Percentiles rank a stretch among this genome's conserved stretches.
Evolutionary conservation across 1,140 invertebrate species (phyloP).

Genomic region (Muscidifurax raptorellus): DNA sequence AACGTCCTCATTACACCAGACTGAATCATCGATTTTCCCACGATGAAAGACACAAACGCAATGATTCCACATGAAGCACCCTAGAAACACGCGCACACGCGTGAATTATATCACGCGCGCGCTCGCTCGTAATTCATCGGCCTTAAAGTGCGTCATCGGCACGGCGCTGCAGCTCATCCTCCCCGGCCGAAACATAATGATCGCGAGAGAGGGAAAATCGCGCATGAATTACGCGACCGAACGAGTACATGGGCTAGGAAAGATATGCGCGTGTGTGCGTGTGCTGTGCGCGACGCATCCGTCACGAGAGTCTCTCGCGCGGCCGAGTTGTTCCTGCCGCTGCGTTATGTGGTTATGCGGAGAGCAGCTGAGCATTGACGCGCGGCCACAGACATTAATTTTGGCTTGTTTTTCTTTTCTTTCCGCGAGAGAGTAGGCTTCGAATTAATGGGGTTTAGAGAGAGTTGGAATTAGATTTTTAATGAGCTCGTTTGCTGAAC

Average conservation of each 20-base stretch:
- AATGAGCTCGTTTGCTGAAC: not conserved
- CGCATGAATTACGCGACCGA: constrained; percentile 46
- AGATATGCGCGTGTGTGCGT: too few species aligned
- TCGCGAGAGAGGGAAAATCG: constrained; percentile 22
- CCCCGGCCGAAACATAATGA: constrained; percentile 18
- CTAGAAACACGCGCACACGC: not conserved
- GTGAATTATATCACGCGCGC: constrained; percentile 16
- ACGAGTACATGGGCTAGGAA: not conserved
- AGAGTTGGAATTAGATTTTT: not conserved
- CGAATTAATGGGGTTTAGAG: not conserved
- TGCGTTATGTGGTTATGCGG: not conserved
- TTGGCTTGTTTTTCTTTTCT: not conserved
- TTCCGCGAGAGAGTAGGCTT: not conserved
- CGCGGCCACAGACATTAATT: not conserved
- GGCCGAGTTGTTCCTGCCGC: not conserved
- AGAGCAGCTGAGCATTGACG: not conserved
- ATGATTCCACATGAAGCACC: not conserved
- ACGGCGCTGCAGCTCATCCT: not conserved
- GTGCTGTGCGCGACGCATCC: constrained; percentile 18
- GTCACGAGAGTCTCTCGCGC: constrained; percentile 9
- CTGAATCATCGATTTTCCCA: not conserved
- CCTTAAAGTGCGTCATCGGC: constrained; percentile 53
- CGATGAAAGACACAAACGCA: not conserved
- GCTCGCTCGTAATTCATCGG: constrained; percentile 44
- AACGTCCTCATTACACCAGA: not conserved